Evolutionary conservation across 2,797 vertebrate genomes (phyloP).

Genomic region (Hoplostethus mediterraneus): DNA sequence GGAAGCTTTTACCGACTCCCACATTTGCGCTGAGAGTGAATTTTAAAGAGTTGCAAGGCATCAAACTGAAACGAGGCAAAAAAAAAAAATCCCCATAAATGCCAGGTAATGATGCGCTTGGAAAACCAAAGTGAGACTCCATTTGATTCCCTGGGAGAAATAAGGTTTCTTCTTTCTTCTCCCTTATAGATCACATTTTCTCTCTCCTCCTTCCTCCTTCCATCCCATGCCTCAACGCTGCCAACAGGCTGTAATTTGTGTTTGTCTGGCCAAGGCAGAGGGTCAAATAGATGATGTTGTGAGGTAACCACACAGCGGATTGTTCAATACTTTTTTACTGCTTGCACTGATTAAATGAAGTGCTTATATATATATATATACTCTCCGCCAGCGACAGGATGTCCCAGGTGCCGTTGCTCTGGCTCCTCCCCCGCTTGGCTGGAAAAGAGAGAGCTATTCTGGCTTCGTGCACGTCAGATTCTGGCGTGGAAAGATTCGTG

Average conservation of each 20-base stretch:
- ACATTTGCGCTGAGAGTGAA: not conserved
- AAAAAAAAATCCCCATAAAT: slow-evolving; percentile 8
- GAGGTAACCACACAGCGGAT: not conserved
- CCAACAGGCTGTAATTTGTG: slow-evolving; percentile 48
- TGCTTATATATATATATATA: not conserved
- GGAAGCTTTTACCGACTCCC: not conserved
- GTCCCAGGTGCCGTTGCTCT: too few relatives aligned
- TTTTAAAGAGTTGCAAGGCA: slow-evolving; percentile 12
- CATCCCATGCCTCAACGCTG: slow-evolving; percentile 40
- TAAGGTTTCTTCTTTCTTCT: not conserved
- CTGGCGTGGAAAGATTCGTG: not conserved
- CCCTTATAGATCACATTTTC: not conserved
- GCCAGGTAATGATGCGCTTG: slow-evolving; percentile 17
- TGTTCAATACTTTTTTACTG: not conserved
- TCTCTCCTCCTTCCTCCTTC: not conserved
- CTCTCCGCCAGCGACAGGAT: not conserved
- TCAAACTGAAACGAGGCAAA: not conserved
- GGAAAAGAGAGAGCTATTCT: too few relatives aligned
- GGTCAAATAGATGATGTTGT: not conserved
- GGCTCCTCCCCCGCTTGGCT: too few relatives aligned
- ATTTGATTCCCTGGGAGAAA: not conserved
- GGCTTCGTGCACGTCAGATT: too few relatives aligned
- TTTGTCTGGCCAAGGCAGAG: slow-evolving; percentile 34
- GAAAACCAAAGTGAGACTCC: slow-evolving; percentile 7
- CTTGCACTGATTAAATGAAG: not conserved